Evolutionary conservation across 1,140 invertebrate species (phyloP).

Genomic region (Drosophila micromelanica): DNA sequence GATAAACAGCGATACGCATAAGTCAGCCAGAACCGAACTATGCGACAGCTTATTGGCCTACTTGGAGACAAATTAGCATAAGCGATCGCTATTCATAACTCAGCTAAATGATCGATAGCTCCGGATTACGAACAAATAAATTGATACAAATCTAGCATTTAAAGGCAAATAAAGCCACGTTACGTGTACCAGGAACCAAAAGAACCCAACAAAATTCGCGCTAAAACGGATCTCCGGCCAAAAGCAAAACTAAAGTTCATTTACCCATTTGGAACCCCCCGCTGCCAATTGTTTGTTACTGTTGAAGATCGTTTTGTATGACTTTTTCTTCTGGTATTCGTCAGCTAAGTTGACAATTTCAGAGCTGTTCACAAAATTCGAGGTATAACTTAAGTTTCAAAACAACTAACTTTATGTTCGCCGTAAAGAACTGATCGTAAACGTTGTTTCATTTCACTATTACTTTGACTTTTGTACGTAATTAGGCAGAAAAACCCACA

Average conservation of each 20-base stretch:
- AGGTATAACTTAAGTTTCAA: not conserved
- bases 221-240: slow-evolving; percentile 28
- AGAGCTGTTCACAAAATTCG: not conserved
- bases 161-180: slow-evolving; percentile 13
- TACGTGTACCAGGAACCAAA: slow-evolving; percentile 25
- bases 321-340: slow-evolving; percentile 9
- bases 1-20: slow-evolving; percentile 36
- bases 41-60: slow-evolving; percentile 45
- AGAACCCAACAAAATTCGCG: slow-evolving; percentile 2
- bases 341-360: slow-evolving; percentile 22
- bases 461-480: slow-evolving; percentile 6
- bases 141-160: slow-evolving; percentile 24
- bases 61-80: slow-evolving; percentile 50
- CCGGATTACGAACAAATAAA: slow-evolving; percentile 5
- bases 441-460: slow-evolving; percentile 25
- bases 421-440: slow-evolving; percentile 17
- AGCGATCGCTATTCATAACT: slow-evolving; percentile 28
- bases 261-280: slow-evolving; percentile 23
- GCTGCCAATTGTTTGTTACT: slow-evolving; percentile 14
- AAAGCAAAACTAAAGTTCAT: slow-evolving; percentile 37
- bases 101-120: slow-evolving; percentile 27
- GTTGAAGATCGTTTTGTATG: slow-evolving; percentile 17
- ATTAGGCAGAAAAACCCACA: slow-evolving; percentile 40
- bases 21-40: slow-evolving; percentile 1
- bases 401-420: slow-evolving; percentile 15